Base-by-base conservation (phyloP, 2,113 vertebrate species). In the Geothlypis trichas region DNA sequence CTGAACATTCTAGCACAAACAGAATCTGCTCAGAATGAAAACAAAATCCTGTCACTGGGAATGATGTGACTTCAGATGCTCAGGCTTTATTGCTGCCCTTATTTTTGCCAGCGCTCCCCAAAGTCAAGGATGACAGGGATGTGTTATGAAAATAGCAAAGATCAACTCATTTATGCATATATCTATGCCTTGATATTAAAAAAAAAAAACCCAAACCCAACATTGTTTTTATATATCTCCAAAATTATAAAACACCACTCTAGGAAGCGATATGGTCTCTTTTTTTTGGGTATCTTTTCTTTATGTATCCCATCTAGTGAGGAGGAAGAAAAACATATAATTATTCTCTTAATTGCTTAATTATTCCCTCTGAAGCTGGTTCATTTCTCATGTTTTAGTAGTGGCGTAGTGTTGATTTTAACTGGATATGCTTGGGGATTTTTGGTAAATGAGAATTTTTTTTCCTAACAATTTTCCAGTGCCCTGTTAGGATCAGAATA, bases 1-100 rank as follows among this genome's bases (percentile, higher is more conserved):
- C 58, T 90, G 84, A 94, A 84, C 55, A 30, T 85, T 93, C 81
- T 68, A 93, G 74, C 51, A 89, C 74, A 89, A 91, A 85, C 41
- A 93, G 79, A 93, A 90, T 78, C 68, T 88, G 61, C 55, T 90
- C 2, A 2, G 82, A 94, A 68, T 86, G 75, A 85, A 96, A 95
- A 66, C 61, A 85, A 94, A 91, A 88, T 86, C 54, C 72, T 86
- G 62, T 83, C 71, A 63, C 28, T 2, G 24, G 57, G 33, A 90
- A 51, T 51, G 33, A 67, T 11, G n/a, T 87, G n/a, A 91, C 74
- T 85, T 89, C 33, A 62, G 51, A 90, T 91, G 19, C 41, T 93
- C 33, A 84, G 62, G 30, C 55, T 87, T 87, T 72, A 62, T 13
- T 5, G 11, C 28, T 85, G 58, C 66, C 52, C 15, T 66, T 93